Conservation (phyloP, 1,140 invertebrate genomes). For the Sinonovacula constricta region DNA sequence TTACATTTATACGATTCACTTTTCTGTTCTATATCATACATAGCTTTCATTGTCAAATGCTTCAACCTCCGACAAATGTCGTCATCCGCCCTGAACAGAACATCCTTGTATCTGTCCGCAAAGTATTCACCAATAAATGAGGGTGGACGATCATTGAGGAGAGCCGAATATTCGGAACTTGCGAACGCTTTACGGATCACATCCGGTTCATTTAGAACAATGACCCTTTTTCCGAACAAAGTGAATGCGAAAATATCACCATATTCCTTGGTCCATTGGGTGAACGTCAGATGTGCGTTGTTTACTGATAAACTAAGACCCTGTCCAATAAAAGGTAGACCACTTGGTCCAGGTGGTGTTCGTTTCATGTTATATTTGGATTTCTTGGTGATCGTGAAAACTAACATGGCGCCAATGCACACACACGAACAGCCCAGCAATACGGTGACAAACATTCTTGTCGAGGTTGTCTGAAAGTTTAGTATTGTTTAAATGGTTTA, state of each 20-base stretch:
- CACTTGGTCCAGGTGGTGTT: slow-evolving; percentile 34
- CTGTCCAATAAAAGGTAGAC: slow-evolving; percentile 38
- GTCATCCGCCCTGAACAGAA: slow-evolving; percentile 43
- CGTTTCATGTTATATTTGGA: background rate
- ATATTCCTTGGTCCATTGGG: slow-evolving; percentile 34
- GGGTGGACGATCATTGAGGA: slow-evolving; percentile 34
- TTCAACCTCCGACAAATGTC: slow-evolving; percentile 40
- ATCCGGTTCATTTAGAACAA: slow-evolving; percentile 23
- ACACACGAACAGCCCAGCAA: too few species aligned
- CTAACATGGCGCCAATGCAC: background rate
- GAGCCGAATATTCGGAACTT: background rate
- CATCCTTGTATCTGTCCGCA: slow-evolving; percentile 38
- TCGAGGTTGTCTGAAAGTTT: too few species aligned
- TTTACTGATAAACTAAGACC: slow-evolving; percentile 22
- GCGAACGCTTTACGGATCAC: slow-evolving; percentile 22
- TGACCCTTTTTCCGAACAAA: slow-evolving; percentile 27
- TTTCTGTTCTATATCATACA: slow-evolving; percentile 13
- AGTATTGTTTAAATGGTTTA: too few species aligned
- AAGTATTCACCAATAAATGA: slow-evolving; percentile 48
- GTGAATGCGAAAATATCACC: slow-evolving; percentile 35
- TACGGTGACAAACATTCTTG: too few species aligned
- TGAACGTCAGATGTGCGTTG: slow-evolving; percentile 33
- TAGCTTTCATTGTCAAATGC: slow-evolving; percentile 21
- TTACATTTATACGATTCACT: background rate
- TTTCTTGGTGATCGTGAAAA: background rate